Percentiles rank a stretch among this genome's conserved stretches.
These are phyloP conservation scores for Centrocercus urophasianus DNA, from an alignment of 2,113 vertebrate genomes.

Conservation along the genomic window DNA sequence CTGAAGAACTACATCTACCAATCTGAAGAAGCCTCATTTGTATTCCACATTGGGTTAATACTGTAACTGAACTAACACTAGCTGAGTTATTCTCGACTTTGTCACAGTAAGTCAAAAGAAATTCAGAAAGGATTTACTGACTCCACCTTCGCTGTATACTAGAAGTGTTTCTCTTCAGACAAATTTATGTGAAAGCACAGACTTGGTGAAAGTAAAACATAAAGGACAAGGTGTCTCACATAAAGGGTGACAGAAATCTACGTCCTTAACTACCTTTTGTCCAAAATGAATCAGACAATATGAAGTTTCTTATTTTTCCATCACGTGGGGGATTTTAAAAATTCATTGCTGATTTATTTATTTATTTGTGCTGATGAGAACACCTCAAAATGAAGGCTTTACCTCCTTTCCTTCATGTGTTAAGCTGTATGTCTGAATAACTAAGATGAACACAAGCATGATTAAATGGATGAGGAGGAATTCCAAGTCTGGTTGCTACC, in stretches of 20 bases:
- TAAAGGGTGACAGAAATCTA: background rate
- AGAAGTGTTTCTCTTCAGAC: background rate
- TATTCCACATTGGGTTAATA: background rate
- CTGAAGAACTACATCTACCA: background rate
- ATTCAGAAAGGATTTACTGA: background rate
- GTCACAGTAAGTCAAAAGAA: background rate
- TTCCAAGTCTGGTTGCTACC: background rate
- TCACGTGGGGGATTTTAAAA: background rate
- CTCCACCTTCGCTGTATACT: background rate
- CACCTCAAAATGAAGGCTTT: background rate
- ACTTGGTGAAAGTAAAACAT: background rate
- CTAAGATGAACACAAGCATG: background rate
- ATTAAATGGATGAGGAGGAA: background rate
- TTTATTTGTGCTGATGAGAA: background rate
- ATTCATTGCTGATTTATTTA: fast-evolving
- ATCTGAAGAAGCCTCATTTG: background rate
- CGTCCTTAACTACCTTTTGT: background rate
- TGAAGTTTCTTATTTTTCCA: background rate
- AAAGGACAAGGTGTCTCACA: background rate
- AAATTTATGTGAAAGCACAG: background rate
- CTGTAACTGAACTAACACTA: background rate
- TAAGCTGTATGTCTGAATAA: background rate
- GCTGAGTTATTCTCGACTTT: background rate
- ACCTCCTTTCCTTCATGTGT: background rate
- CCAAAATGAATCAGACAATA: background rate